A percentile compares a stretch with the other conserved stretches of the same genome.
phyloP scores from a whole-genome alignment of 2,888 invertebrate genomes.

The Elegia similella region DNA sequence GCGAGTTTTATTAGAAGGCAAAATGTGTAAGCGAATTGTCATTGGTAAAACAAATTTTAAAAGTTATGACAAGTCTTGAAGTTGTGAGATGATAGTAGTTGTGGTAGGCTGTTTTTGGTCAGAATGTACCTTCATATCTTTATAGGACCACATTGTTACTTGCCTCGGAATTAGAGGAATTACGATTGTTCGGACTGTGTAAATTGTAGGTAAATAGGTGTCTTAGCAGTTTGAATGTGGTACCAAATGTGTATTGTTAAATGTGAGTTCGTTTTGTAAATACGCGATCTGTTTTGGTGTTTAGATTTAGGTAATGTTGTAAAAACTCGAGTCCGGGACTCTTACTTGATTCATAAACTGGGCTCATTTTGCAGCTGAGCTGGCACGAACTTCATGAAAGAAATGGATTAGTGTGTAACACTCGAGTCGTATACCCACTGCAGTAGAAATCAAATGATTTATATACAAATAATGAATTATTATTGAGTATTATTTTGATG shows the following conservation, averaged over 20 bases:
- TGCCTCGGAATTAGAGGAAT: constrained; percentile 6
- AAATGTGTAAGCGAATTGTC: constrained; percentile 1
- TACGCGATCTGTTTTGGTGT: constrained; percentile 19
- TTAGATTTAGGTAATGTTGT: constrained; percentile 9
- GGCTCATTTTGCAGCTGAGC: no score
- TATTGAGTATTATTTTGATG: no score
- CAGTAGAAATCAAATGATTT: no score
- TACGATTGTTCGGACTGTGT: constrained; percentile 37
- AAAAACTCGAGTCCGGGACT: no score
- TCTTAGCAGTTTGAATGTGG: constrained; percentile 50
- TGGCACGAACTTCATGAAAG: no score
- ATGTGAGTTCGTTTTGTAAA: constrained; percentile 18
- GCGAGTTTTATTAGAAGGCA: constrained; percentile 1
- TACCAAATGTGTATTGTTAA: constrained; percentile 35
- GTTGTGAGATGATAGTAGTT: background rate
- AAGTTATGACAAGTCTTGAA: background rate
- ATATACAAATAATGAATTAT: no score
- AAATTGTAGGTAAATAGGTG: constrained; percentile 34
- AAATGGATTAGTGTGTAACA: no score
- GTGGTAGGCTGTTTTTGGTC: background rate
- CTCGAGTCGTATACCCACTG: no score
- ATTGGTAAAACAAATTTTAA: constrained; percentile 1
- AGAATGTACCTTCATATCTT: constrained; percentile 5
- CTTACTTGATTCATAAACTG: no score
- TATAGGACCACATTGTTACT: constrained; percentile 11